Conservation (phyloP, 2,113 vertebrate genomes). For the Empidonax traillii region DNA sequence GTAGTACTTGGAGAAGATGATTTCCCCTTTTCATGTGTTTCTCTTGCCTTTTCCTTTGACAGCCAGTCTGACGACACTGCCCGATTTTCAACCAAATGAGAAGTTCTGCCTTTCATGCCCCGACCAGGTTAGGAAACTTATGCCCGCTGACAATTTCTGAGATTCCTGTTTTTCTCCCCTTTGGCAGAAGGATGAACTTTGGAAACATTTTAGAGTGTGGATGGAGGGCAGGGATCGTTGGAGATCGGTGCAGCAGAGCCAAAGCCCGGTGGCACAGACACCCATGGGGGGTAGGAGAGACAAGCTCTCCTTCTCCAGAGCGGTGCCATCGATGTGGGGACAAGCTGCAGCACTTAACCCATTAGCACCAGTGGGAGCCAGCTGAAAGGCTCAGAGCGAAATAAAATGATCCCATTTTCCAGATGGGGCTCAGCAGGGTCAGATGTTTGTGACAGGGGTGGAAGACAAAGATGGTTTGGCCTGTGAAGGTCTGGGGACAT, state of each 20-base stretch:
- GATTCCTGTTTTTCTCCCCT: not conserved
- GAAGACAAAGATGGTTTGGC: not conserved
- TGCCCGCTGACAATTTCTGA: not conserved
- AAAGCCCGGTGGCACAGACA: not conserved
- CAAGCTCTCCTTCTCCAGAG: not conserved
- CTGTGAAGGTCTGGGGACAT: not conserved
- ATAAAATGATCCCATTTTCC: rapidly evolving
- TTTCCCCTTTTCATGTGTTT: not conserved
- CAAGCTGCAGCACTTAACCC: not conserved
- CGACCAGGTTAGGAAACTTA: not conserved
- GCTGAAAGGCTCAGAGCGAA: not conserved
- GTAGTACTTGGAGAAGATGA: not conserved
- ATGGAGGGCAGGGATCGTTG: not conserved
- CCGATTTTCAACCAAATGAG: rapidly evolving
- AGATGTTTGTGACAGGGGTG: not conserved
- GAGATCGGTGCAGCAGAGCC: not conserved
- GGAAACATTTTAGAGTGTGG: not conserved
- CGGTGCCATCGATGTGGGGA: not conserved
- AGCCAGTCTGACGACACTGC: not conserved
- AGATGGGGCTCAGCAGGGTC: not conserved
- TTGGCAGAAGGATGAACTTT: not conserved
- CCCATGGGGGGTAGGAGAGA: not conserved
- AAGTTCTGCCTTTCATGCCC: not conserved
- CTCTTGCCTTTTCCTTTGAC: not conserved
- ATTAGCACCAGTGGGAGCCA: not conserved